Evolutionary conservation across 2,797 vertebrate genomes (phyloP).

Genomic region (Ibycter americanus): DNA sequence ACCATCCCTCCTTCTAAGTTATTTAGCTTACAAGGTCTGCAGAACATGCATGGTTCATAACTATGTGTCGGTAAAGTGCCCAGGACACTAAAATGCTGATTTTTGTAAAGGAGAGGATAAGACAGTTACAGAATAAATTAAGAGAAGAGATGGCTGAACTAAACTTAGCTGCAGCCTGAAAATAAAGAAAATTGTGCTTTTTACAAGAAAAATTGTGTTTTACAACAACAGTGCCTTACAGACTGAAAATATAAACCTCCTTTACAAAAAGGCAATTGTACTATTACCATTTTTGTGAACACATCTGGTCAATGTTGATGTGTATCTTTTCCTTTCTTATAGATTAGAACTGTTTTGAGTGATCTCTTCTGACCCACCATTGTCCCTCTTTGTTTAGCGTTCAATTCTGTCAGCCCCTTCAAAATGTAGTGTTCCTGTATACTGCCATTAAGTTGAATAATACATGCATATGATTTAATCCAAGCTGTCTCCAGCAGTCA

Average conservation of each 20-base stretch:
- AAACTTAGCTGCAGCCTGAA: not conserved
- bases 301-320: not conserved
- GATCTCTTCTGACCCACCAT: not conserved
- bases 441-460: conserved; percentile 5
- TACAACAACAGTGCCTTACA: not conserved
- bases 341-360: not conserved
- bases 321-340: not conserved
- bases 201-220: not conserved
- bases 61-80: not conserved
- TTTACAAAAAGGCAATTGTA: not conserved
- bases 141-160: not conserved
- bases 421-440: not conserved
- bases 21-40: not conserved
- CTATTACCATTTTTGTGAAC: not conserved
- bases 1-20: not conserved
- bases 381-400: not conserved
- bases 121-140: not conserved
- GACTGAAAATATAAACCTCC: not conserved
- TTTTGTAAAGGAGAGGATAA: not conserved
- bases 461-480: not conserved
- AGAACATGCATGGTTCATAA: not conserved
- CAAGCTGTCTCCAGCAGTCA: conserved; percentile 2
- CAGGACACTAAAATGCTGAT: not conserved
- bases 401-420: not conserved
- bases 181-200: not conserved